Base-by-base conservation (phyloP, 2,797 vertebrate genomes). In the Eulemur coronatus region DNA sequence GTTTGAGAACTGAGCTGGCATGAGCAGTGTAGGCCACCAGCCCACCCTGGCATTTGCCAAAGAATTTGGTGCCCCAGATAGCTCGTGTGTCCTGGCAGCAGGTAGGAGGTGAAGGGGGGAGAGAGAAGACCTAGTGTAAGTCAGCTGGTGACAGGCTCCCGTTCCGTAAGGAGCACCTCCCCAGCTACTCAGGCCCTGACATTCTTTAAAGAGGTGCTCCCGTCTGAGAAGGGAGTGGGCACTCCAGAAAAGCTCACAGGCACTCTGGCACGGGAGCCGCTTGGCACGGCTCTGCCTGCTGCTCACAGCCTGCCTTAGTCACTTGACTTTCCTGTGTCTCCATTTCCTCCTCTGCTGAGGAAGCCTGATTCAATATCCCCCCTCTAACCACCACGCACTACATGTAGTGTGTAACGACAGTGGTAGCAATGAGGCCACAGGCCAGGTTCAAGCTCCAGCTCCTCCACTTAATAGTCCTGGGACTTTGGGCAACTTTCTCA, bases 261-360 rank as follows among this genome's bases (percentile, higher is more conserved):
- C 50, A 46, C 48, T 52, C 79, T 61, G 65, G 65, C 52, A 33
- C 33, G 5, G 1, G 14, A n/a, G 22, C 59, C 41, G 7, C 90
- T 65, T 87, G 72, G 86, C 91, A 48, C 3, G 0, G 43, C 61
- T 69, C 90, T 70, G 50, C 57, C 72, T 90, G 46, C 70, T 55
- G 3, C 88, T 92, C 41, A 14, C 4, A 13, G n/a, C 87, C 76
- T 75, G 52, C 91, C 82, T 70, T 41, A 24, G 79, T 80, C 46
- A 26, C 79, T 95, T 76, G 50, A 55, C 82, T 89, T 88, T 67
- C 28, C 65, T 55, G n/a, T 90, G 63, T 81, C 85, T 85, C 94
- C 82, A 59, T 94, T 89, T 82, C 50, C 67, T 92, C 72, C 15
- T 78, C 63, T 50, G 24, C 75, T 70, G 75, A 90, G 59, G 59